Percentiles rank a stretch among this genome's conserved stretches.
phyloP scores from a whole-genome alignment of 1,140 invertebrate genomes.

The Scaptodrosophila lebanonensis region DNA sequence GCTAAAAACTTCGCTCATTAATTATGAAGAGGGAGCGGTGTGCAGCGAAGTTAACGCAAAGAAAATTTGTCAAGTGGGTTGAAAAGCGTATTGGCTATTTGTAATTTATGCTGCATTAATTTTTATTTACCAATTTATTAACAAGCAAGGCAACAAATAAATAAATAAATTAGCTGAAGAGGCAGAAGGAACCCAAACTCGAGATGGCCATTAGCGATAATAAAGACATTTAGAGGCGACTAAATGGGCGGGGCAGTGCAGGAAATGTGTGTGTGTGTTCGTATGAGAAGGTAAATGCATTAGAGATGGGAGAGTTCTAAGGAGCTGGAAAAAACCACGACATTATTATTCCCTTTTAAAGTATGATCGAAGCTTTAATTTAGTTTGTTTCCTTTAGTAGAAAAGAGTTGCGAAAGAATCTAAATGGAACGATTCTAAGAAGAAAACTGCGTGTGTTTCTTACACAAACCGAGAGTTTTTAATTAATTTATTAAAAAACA shows the following conservation, averaged over 20 bases:
- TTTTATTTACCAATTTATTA: constrained; percentile 64
- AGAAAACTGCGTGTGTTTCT: no score
- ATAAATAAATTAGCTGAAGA: constrained; percentile 26
- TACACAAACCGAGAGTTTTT: no score
- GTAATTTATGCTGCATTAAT: constrained; percentile 47
- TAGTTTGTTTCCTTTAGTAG: no score
- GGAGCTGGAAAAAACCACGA: no score
- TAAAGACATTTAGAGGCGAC: constrained; percentile 13
- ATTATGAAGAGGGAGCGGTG: constrained; percentile 42
- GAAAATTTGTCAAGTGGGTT: constrained; percentile 41
- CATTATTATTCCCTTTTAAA: no score
- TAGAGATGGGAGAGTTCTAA: not conserved
- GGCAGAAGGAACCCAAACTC: constrained; percentile 1
- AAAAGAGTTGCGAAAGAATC: no score
- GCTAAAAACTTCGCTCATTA: constrained; percentile 61
- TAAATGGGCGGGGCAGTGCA: not conserved
- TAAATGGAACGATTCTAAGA: no score
- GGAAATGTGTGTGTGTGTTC: no score
- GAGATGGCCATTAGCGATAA: constrained; percentile 50
- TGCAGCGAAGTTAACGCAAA: constrained; percentile 25
- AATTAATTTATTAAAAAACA: no score
- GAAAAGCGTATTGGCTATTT: constrained; percentile 48
- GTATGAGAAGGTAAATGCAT: not conserved
- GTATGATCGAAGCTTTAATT: no score
- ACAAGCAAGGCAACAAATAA: constrained; percentile 41